Evolutionary conservation across 2,888 invertebrate genomes (phyloP).

Genomic region (Spatulosminthurus flaviceps): DNA sequence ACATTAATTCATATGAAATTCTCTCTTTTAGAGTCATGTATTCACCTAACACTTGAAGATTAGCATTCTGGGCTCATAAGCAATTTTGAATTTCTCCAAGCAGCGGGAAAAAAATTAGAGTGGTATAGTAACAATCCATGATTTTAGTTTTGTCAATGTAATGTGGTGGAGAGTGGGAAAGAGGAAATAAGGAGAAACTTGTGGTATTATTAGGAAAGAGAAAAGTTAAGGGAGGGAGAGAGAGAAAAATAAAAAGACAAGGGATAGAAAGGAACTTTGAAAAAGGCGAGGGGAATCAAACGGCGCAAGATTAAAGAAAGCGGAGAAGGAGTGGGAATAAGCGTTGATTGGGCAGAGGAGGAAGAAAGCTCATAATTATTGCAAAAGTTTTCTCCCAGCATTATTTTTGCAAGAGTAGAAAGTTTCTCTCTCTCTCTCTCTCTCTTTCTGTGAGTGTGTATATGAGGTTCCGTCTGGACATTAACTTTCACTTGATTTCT

Average conservation of each 20-base stretch:
- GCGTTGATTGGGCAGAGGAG: slow-evolving; percentile 25
- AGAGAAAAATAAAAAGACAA: not conserved
- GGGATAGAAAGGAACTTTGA: not conserved
- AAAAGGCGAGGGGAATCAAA: not conserved
- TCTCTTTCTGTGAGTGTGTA: too few species aligned
- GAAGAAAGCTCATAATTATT: slow-evolving; percentile 35
- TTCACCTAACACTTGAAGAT: too few species aligned
- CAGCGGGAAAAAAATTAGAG: too few species aligned
- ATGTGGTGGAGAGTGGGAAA: too few species aligned
- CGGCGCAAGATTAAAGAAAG: slow-evolving; percentile 23
- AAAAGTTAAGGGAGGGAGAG: not conserved
- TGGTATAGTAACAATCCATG: too few species aligned
- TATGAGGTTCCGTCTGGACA: not conserved
- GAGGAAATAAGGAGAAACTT: too few species aligned
- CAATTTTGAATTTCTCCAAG: too few species aligned
- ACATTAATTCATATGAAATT: too few species aligned
- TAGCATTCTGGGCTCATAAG: too few species aligned
- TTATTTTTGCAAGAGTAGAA: slow-evolving; percentile 25
- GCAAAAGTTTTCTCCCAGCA: slow-evolving; percentile 25
- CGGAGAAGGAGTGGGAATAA: not conserved
- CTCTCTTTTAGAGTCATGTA: too few species aligned
- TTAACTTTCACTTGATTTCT: not conserved
- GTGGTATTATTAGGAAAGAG: not conserved
- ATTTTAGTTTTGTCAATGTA: too few species aligned
- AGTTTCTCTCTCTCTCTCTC: too few species aligned